These are phyloP conservation scores for Eidolon dupreanum DNA, from an alignment of 2,797 vertebrate species.

Conservation along the genomic window DNA sequence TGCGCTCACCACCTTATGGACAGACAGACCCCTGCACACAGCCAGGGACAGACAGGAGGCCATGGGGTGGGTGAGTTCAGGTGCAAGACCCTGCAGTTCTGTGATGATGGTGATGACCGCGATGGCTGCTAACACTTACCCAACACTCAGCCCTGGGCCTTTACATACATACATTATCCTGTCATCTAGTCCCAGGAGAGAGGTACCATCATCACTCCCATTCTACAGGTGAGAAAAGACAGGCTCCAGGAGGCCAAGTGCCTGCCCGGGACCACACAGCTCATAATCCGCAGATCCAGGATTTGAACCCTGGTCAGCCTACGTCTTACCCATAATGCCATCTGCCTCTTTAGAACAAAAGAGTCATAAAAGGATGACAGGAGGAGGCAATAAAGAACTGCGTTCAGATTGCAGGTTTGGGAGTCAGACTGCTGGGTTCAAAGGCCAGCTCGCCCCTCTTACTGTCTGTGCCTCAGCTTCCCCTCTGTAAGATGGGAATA, in stretches of 20 bases:
- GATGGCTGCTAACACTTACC: fast-evolving
- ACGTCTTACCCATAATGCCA: not conserved
- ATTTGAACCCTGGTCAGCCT: not conserved
- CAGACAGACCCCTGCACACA: not conserved
- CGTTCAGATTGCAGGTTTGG: too few relatives aligned
- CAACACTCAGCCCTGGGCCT: too few relatives aligned
- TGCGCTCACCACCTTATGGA: too few relatives aligned
- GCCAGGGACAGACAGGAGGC: not conserved
- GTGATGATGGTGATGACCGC: fast-evolving
- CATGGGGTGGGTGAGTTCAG: not conserved
- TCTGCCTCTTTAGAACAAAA: not conserved
- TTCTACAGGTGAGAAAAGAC: not conserved
- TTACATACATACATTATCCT: fast-evolving
- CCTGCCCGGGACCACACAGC: not conserved
- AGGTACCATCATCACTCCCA: not conserved
- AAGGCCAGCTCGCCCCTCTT: not conserved
- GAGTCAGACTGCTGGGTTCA: not conserved
- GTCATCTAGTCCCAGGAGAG: not conserved
- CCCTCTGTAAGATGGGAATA: not conserved
- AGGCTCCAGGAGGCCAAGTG: not conserved
- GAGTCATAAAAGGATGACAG: not conserved
- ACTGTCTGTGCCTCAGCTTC: not conserved
- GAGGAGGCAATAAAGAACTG: not conserved
- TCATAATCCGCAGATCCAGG: not conserved
- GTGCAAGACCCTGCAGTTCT: not conserved